phyloP scores from a whole-genome alignment of 2,113 vertebrate species.

The Cettia cetti region DNA sequence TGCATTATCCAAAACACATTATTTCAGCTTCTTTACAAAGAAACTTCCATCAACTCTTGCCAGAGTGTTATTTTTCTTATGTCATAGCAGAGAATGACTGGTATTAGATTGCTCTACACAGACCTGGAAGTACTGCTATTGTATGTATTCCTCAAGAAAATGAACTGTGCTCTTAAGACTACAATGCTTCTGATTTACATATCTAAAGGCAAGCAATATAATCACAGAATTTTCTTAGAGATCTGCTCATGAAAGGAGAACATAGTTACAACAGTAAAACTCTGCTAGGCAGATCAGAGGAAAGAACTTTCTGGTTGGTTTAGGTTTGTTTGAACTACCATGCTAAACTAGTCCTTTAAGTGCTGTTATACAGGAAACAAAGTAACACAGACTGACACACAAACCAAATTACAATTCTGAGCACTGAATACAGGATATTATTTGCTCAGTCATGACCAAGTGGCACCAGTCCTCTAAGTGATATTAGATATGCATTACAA shows the following conservation, averaged over 20 bases:
- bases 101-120: neutral
- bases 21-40: neutral
- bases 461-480: neutral
- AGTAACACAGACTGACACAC: neutral
- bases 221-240: neutral
- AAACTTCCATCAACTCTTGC: neutral
- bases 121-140: neutral
- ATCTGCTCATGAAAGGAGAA: neutral
- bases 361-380: neutral
- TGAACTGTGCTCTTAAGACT: neutral
- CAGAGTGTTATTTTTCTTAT: neutral
- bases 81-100: neutral
- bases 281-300: neutral
- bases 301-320: neutral
- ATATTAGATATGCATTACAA: neutral
- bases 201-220: neutral
- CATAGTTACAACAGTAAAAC: neutral
- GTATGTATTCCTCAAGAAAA: neutral
- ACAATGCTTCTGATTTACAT: neutral
- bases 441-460: neutral
- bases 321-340: neutral
- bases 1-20: neutral
- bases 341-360: neutral
- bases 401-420: neutral
- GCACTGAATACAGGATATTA: neutral